phyloP scores from a whole-genome alignment of 2,888 invertebrate species.

The Napeogenes inachia region DNA sequence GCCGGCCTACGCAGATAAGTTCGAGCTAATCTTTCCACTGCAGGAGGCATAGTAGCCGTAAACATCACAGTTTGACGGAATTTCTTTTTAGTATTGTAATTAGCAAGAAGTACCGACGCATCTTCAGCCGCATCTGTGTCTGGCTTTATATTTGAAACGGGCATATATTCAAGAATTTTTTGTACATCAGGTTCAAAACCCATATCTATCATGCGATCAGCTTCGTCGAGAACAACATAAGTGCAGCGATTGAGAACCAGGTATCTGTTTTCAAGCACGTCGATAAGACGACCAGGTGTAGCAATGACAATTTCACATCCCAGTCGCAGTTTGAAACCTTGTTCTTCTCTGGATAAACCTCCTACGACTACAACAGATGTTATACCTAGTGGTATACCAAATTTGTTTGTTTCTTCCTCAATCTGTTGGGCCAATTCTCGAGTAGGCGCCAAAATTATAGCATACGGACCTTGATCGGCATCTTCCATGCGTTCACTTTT shows the following conservation, averaged over 20 bases:
- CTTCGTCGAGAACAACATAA: slow-evolving; percentile 97
- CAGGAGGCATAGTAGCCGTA: slow-evolving; percentile 99
- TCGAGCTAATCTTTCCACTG: slow-evolving; percentile 96
- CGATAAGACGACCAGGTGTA: slow-evolving; percentile 99
- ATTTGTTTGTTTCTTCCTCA: slow-evolving; percentile 98
- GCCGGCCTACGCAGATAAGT: slow-evolving; percentile 97
- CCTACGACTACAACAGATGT: slow-evolving; percentile 99
- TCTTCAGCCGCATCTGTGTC: slow-evolving; percentile 99
- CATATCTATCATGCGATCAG: slow-evolving; percentile 99
- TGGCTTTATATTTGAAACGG: slow-evolving; percentile 98
- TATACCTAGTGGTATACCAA: slow-evolving; percentile 94
- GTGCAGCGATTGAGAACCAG: slow-evolving; percentile 98
- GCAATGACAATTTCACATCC: slow-evolving; percentile 99
- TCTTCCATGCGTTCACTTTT: slow-evolving; percentile 95
- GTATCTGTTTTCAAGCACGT: slow-evolving; percentile 98
- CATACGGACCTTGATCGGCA: slow-evolving; percentile 97
- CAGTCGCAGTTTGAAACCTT: slow-evolving; percentile 96
- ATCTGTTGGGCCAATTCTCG: slow-evolving; percentile 99
- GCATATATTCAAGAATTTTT: slow-evolving; percentile 98
- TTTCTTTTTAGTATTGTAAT: slow-evolving; percentile 97
- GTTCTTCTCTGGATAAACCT: slow-evolving; percentile 97
- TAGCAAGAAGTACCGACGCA: slow-evolving; percentile 90
- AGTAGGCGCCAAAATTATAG: slow-evolving; percentile 99
- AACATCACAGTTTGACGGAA: slow-evolving; percentile 99
- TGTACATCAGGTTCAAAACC: slow-evolving; percentile 99